Evolutionary conservation across 2,797 vertebrate species (phyloP).

Genomic region (Coluber constrictor): DNA sequence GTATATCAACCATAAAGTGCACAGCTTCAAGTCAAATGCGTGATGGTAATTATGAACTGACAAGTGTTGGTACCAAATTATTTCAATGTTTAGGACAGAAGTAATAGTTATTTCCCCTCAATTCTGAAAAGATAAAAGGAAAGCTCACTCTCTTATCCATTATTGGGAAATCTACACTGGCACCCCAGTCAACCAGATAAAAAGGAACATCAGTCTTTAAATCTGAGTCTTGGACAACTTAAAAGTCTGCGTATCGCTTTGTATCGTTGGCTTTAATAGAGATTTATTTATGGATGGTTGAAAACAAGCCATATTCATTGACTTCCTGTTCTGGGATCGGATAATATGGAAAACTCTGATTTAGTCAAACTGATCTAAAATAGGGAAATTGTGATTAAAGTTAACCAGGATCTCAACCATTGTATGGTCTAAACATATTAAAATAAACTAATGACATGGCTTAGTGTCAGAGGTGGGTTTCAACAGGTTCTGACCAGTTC

Average conservation of each 20-base stretch:
- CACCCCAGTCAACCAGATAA: background rate
- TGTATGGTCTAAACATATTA: background rate
- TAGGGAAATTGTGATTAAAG: background rate
- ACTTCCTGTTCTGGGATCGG: background rate
- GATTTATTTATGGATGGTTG: background rate
- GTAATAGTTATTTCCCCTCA: background rate
- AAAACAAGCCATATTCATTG: background rate
- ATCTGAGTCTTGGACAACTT: background rate
- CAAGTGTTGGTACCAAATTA: background rate
- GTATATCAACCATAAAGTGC: background rate
- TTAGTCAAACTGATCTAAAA: background rate
- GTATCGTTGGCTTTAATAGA: background rate
- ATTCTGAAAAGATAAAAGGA: background rate
- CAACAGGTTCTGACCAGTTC: too few relatives aligned
- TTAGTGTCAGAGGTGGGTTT: background rate
- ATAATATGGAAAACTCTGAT: background rate
- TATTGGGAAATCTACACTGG: background rate
- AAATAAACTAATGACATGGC: background rate
- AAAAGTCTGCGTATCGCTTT: background rate
- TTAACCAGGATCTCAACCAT: background rate
- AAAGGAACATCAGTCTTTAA: background rate
- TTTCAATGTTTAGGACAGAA: background rate
- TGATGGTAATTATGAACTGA: background rate
- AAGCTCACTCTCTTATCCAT: background rate
- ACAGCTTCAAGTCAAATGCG: background rate